phyloP scores from a whole-genome alignment of 2,113 vertebrate species.

The Syngnathus typhle region DNA sequence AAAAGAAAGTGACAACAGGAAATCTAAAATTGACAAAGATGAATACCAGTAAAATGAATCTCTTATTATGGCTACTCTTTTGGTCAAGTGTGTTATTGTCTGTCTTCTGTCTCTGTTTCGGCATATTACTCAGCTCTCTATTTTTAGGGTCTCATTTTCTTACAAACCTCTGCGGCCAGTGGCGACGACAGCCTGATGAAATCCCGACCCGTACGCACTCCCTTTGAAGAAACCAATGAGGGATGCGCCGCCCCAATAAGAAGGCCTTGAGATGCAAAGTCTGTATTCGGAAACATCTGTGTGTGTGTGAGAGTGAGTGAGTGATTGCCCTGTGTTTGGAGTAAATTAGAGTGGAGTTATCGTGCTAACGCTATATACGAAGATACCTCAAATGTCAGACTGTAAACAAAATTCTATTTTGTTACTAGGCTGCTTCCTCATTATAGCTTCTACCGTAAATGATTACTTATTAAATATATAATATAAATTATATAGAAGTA shows the following conservation, averaged over 20 bases:
- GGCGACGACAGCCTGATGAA: slow-evolving; percentile 53
- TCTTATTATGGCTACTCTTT: slow-evolving; percentile 61
- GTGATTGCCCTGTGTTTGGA: no score
- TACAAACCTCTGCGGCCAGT: slow-evolving; percentile 28
- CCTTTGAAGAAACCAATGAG: slow-evolving; percentile 67
- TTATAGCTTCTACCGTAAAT: no score
- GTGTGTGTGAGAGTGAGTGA: no score
- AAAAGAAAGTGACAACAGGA: neutral
- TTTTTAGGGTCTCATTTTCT: slow-evolving; percentile 60
- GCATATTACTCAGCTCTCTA: slow-evolving; percentile 50
- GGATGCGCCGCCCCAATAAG: slow-evolving; percentile 45
- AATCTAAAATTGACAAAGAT: slow-evolving; percentile 15
- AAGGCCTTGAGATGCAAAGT: slow-evolving; percentile 53
- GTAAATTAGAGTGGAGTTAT: no score
- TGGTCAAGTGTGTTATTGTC: slow-evolving; percentile 43
- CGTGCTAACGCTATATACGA: no score
- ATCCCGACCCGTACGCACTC: slow-evolving; percentile 37
- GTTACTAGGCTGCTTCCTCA: no score
- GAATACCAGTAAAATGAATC: slow-evolving; percentile 21
- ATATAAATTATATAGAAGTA: no score
- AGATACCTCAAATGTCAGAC: no score
- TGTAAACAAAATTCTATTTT: no score
- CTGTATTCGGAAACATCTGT: slow-evolving; percentile 44
- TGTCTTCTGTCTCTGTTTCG: slow-evolving; percentile 40
- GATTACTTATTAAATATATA: no score